Evolutionary conservation across 2,797 vertebrate genomes (phyloP).

Genomic region (Scyliorhinus canicula): DNA sequence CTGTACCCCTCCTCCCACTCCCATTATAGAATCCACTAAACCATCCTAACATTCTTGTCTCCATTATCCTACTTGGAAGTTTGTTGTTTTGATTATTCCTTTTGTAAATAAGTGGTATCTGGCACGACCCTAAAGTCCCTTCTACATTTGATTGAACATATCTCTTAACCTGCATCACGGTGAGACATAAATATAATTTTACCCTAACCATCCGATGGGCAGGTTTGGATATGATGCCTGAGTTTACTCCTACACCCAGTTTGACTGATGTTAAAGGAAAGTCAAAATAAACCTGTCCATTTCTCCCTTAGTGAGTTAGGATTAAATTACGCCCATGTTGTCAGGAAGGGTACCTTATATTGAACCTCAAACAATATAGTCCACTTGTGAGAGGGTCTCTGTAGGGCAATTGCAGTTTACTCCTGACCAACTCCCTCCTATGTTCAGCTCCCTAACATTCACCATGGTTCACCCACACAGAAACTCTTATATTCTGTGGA

Average conservation of each 20-base stretch:
- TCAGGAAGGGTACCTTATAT: not conserved
- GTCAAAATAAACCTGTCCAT: too few relatives aligned
- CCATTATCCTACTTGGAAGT: not conserved
- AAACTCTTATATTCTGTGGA: not conserved
- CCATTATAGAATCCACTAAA: not conserved
- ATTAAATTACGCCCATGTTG: not conserved
- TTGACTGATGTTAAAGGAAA: not conserved
- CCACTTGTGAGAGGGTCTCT: too few relatives aligned
- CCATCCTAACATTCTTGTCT: not conserved
- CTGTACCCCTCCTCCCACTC: not conserved
- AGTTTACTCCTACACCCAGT: not conserved
- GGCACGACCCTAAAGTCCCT: not conserved
- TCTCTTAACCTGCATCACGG: too few relatives aligned
- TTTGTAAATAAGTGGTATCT: not conserved
- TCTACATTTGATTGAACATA: not conserved
- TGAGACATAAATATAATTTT: not conserved
- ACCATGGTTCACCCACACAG: not conserved
- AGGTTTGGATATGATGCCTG: not conserved
- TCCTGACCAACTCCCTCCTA: not conserved
- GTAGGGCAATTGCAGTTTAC: too few relatives aligned
- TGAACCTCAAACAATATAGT: not conserved
- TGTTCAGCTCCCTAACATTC: not conserved
- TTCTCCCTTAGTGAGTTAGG: not conserved
- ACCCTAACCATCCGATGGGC: not conserved
- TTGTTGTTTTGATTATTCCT: not conserved